Base-by-base conservation (phyloP, 2,113 vertebrate species). In the Onychostoma macrolepis region DNA sequence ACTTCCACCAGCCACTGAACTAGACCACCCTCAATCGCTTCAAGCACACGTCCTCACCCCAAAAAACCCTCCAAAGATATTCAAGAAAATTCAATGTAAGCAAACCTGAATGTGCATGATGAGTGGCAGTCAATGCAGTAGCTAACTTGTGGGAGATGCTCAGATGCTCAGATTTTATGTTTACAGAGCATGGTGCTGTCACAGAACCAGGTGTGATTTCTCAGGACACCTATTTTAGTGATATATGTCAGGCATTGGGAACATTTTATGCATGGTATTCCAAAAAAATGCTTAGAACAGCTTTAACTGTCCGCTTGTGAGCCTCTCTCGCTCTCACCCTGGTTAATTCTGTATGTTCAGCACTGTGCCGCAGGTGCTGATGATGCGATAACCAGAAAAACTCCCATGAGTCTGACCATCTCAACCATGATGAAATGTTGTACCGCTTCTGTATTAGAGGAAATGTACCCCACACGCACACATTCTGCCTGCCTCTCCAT, bases 321-420 rank as follows among this genome's bases (percentile, higher is more conserved):
- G 69, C 24, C 33, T 72, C 41, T 75, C 41, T 26, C 24, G 10
- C 72, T 24, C 30, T 38, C 19, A 36, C 4, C 12, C 41, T 75
- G 72, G 72, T 45, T 45, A 45, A 75, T 75, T 75, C 41, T 45
- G 72, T 45, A 75, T 75, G 72, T 80, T 80, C 50, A 38, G 78
- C 50, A 80, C 19, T 80, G 30, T 15, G 30, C 33, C 3, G 33
- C 53, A 58, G 33, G 24, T 80, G 78, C 78, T 80, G 50, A 80
- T 61, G 53, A 38, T 38, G 74, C 74, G 6, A 17, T 48, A 48
- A 76, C 74, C 41, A 76, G 13, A 11, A 76, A 45, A 76, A 48
- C 74, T 48, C 74, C 76, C 50, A 53, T 33, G 45, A 79, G 48
- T 17, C 48, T 36, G 21, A 79, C 17, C 26, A 56, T 56, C 74